Percentiles rank a stretch among this genome's conserved stretches.
Conservation (phyloP, 2,888 invertebrate genomes). For the Hemicrepidius hirtus region DNA sequence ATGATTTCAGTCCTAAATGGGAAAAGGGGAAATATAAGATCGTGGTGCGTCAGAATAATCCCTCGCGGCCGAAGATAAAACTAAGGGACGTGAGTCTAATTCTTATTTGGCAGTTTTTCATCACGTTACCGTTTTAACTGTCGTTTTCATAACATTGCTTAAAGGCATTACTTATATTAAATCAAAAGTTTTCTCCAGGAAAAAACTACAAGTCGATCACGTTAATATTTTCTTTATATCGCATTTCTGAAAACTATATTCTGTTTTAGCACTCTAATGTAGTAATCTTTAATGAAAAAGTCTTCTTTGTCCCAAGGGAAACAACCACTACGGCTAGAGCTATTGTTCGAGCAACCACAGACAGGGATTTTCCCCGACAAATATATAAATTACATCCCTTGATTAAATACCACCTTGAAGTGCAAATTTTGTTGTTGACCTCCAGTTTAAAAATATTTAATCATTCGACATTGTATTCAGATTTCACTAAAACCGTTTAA, state of each 20-base stretch:
- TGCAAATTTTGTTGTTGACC: background rate
- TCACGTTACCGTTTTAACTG: conserved; percentile 53
- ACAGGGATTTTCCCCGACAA: conserved; percentile 19
- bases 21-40: conserved; percentile 51
- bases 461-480: background rate
- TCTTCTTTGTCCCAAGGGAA: conserved; percentile 35
- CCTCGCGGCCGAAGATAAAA: conserved; percentile 59
- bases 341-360: conserved; percentile 32
- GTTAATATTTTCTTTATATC: background rate
- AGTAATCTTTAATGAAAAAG: conserved; percentile 38
- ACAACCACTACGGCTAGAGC: conserved; percentile 38
- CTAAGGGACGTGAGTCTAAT: conserved; percentile 58
- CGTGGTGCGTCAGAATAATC: conserved; percentile 57
- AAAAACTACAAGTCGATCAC: background rate
- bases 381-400: conserved; percentile 33
- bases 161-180: conserved; percentile 43
- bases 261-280: conserved; percentile 43
- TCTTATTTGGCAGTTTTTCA: conserved; percentile 58
- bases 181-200: conserved; percentile 32
- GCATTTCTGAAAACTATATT: conserved; percentile 44
- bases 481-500: background rate
- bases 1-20: conserved; percentile 55
- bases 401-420: conserved; percentile 9
- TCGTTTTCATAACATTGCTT: conserved; percentile 51
- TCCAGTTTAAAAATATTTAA: background rate